Base-by-base conservation (phyloP, 2,888 invertebrate genomes). In the Cephus spinipes region DNA sequence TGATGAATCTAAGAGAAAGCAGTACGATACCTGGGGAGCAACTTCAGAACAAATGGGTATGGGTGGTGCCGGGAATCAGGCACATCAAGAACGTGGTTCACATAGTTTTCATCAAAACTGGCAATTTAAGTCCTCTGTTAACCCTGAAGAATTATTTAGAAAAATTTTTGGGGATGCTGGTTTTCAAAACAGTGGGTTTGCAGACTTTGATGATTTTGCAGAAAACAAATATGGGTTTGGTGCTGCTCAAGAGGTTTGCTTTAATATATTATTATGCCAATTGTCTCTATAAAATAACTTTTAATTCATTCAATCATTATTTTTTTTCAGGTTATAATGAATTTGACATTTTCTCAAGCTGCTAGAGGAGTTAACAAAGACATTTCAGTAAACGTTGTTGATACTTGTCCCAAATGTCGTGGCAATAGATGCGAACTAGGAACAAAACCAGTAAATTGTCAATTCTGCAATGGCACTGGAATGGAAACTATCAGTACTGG, bases 291-390 rank as follows among this genome's bases (percentile, higher is more conserved):
- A 68, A 12, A 73, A 11, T 35, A 2, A 31, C 35, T n/a, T n/a
- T 35, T n/a, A 30, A 12, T 32, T 69, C 68, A n/a, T 55, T 23
- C 2, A 73, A 31, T 40, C 4, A 1, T 32, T 55, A 34, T 73
- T 23, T 32, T 71, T 71, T 34, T 31, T 77, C 88, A 97, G 97
- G 93, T 97, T 30, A 94, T 96, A 73, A 95, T 99, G 93, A 97
- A 97, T 88, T 92, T 99, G 83, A 95, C 96, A 1, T 99, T 99
- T 91, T 94, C 96, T 0, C 97, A 99, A 94, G 99, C 99, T 11
- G 99, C 98, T 0, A 94, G 98, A 4, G 99, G 99, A 68, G 95
- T 97, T 0, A 98, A 98, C 91, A 99, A 99, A 92, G 98, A 98
- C 75, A 94, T 99, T 0, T 94, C 94, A 82, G 92, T 99, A 4